These are phyloP conservation scores for Macrosiphum euphorbiae DNA, from an alignment of 2,888 invertebrate species.

Conservation along the genomic window DNA sequence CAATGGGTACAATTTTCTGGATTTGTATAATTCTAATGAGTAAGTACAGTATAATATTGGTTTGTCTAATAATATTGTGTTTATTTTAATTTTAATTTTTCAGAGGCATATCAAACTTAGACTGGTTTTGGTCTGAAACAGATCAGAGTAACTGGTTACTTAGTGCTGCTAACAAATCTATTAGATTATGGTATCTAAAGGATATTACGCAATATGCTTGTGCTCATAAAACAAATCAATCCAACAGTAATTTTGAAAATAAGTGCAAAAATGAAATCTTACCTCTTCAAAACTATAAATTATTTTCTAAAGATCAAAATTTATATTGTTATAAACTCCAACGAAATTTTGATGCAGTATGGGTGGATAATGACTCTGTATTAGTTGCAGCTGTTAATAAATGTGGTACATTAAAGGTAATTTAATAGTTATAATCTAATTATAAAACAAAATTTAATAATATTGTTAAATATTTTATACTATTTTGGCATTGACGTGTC, in stretches of 20 bases:
- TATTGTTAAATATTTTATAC: not conserved
- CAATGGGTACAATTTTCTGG: constrained; percentile 36
- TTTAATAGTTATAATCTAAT: not conserved
- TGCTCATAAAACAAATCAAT: not conserved
- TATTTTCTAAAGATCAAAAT: constrained; percentile 15
- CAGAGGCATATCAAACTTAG: constrained; percentile 42
- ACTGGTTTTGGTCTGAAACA: constrained; percentile 51
- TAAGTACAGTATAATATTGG: constrained; percentile 9
- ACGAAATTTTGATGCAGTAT: constrained; percentile 56
- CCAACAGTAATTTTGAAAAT: not conserved
- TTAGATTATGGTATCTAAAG: constrained; percentile 63
- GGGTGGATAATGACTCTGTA: constrained; percentile 41
- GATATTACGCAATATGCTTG: constrained; percentile 31
- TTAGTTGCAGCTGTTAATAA: constrained; percentile 45
- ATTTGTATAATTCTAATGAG: constrained; percentile 51
- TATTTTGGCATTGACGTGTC: not conserved
- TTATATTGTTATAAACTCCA: constrained; percentile 53
- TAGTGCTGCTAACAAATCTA: constrained; percentile 60
- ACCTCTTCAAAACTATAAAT: constrained; percentile 48
- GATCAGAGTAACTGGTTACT: constrained; percentile 60
- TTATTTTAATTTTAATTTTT: not conserved
- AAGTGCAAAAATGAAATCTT: constrained; percentile 48
- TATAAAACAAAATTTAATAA: not conserved
- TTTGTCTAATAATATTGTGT: constrained; percentile 13
- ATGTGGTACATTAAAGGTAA: constrained; percentile 57